phyloP scores from a whole-genome alignment of 1,140 invertebrate species.

The Ptiloglossa arizonensis region DNA sequence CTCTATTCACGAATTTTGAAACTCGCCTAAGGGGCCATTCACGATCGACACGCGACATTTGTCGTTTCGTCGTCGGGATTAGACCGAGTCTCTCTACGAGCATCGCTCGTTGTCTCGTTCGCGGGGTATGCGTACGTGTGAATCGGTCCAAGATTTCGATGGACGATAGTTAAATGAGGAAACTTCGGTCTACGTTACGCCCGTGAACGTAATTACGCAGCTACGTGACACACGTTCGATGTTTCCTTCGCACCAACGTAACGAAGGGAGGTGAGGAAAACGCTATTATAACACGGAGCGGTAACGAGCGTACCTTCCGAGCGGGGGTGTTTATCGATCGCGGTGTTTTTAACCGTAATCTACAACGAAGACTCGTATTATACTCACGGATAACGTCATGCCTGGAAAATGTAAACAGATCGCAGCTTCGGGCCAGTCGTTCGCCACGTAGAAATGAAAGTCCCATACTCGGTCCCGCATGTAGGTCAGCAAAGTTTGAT shows the following conservation, averaged over 20 bases:
- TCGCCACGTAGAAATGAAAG: constrained; percentile 93
- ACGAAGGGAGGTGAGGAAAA: background rate
- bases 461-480: constrained; percentile 92
- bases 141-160: too few relatives aligned
- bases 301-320: background rate
- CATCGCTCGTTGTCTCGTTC: too few relatives aligned
- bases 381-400: constrained; percentile 90
- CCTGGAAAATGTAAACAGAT: constrained; percentile 92
- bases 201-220: too few relatives aligned
- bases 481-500: constrained; percentile 93
- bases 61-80: background rate
- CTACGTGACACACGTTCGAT: too few relatives aligned
- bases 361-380: constrained; percentile 1
- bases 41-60: background rate
- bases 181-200: too few relatives aligned
- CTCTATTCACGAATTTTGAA: background rate
- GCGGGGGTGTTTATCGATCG: background rate
- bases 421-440: constrained; percentile 91
- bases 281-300: background rate
- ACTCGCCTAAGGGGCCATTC: background rate
- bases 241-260: too few relatives aligned
- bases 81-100: background rate
- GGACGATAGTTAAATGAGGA: too few relatives aligned
- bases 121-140: too few relatives aligned
- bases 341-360: background rate